Conservation (phyloP, 1,140 invertebrate species). For the Eulimnadia texana region DNA sequence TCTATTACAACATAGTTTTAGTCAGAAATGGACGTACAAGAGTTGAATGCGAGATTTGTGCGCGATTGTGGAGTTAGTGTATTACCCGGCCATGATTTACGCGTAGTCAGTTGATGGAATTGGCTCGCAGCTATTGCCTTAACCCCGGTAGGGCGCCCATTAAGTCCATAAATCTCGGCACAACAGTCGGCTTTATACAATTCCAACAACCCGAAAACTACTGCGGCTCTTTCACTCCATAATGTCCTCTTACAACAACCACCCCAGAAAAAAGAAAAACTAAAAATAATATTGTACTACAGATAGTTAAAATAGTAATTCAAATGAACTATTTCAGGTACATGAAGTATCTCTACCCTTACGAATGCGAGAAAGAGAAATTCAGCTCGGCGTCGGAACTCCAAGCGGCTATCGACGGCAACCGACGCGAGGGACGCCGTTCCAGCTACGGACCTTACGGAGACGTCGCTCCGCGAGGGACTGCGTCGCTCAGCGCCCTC, state of each 20-base stretch:
- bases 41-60: too few relatives aligned
- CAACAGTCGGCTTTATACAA: neutral
- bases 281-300: too few relatives aligned
- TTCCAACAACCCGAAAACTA: too few relatives aligned
- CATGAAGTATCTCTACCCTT: slow-evolving; percentile 99
- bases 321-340: slow-evolving; percentile 48
- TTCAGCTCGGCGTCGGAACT: slow-evolving; percentile 83
- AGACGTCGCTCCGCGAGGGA: slow-evolving; percentile 35
- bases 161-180: neutral
- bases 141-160: neutral
- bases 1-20: too few relatives aligned
- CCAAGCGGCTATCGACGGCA: slow-evolving; percentile 95
- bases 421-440: slow-evolving; percentile 84
- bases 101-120: neutral
- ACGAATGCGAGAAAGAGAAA: slow-evolving; percentile 91
- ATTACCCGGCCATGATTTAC: too few relatives aligned
- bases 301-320: too few relatives aligned
- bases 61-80: too few relatives aligned
- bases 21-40: too few relatives aligned
- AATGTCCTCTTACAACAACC: too few relatives aligned
- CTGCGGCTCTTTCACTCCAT: too few relatives aligned
- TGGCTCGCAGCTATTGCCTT: neutral
- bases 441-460: slow-evolving; percentile 79
- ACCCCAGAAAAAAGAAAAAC: too few relatives aligned
- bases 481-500: slow-evolving; percentile 6